Conservation (phyloP, 2,888 invertebrate species). For the Byasa hedistus region DNA sequence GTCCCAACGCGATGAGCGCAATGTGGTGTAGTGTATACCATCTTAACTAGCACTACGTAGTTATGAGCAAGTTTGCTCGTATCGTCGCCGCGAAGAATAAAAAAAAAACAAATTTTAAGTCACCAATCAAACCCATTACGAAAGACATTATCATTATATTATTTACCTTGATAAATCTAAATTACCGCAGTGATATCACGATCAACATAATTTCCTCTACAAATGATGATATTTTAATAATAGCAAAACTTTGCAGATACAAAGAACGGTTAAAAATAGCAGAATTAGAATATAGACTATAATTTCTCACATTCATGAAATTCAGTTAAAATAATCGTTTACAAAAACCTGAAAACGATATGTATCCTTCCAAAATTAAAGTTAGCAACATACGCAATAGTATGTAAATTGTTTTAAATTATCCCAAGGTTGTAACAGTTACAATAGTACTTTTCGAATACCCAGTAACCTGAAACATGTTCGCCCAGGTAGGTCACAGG, state of each 20-base stretch:
- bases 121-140: not conserved
- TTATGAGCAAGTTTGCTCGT: too few relatives aligned
- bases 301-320: too few relatives aligned
- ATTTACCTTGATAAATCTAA: not conserved
- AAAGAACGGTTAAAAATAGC: not conserved
- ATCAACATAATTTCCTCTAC: not conserved
- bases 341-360: too few relatives aligned
- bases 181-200: not conserved
- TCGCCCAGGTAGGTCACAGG: constrained; percentile 11
- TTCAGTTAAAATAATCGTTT: too few relatives aligned
- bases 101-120: too few relatives aligned
- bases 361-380: too few relatives aligned
- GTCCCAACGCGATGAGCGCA: too few relatives aligned
- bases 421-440: constrained; percentile 12
- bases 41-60: too few relatives aligned
- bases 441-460: not conserved
- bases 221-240: not conserved
- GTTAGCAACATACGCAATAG: too few relatives aligned
- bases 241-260: not conserved
- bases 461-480: constrained; percentile 15
- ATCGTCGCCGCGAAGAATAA: too few relatives aligned
- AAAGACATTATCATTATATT: not conserved
- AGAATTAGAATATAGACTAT: too few relatives aligned
- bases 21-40: too few relatives aligned
- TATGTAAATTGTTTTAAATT: constrained; percentile 1